Conservation (phyloP, 2,888 invertebrate genomes). For the Pachycephus smyrnensis region DNA sequence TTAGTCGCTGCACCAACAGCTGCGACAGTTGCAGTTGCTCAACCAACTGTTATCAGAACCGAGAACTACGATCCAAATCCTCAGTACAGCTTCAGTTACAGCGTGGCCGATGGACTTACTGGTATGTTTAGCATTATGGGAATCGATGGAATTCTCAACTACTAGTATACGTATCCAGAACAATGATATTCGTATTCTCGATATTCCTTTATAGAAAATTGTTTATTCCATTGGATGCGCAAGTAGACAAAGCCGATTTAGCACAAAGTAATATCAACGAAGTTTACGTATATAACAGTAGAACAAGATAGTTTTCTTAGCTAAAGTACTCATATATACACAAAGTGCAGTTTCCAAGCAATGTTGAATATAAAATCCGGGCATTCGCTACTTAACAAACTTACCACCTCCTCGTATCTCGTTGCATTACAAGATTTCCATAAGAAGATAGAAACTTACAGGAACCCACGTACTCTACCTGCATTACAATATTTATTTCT, state of each 20-base stretch:
- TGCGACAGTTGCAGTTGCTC: constrained; percentile 48
- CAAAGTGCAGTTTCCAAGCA: background rate
- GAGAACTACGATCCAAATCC: constrained; percentile 57
- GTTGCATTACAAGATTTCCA: background rate
- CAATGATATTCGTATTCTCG: background rate
- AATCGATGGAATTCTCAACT: background rate
- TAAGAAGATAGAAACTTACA: background rate
- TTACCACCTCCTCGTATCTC: background rate
- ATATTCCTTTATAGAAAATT: background rate
- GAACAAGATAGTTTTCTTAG: background rate
- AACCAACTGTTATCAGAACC: constrained; percentile 43
- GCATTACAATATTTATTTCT: background rate
- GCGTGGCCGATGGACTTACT: constrained; percentile 57
- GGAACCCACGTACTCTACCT: background rate
- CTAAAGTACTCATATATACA: background rate
- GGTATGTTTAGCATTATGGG: constrained; percentile 37
- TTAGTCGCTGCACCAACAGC: constrained; percentile 37
- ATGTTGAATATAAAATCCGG: background rate
- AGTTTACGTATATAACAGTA: background rate
- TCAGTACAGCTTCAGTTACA: constrained; percentile 61
- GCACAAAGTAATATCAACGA: background rate
- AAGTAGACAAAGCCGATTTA: background rate
- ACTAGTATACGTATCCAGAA: background rate
- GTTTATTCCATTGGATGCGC: background rate
- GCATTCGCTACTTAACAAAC: background rate